Percentiles rank a stretch among this genome's conserved stretches.
phyloP scores from a whole-genome alignment of 2,888 invertebrate genomes.

The Cremastinae sp. region DNA sequence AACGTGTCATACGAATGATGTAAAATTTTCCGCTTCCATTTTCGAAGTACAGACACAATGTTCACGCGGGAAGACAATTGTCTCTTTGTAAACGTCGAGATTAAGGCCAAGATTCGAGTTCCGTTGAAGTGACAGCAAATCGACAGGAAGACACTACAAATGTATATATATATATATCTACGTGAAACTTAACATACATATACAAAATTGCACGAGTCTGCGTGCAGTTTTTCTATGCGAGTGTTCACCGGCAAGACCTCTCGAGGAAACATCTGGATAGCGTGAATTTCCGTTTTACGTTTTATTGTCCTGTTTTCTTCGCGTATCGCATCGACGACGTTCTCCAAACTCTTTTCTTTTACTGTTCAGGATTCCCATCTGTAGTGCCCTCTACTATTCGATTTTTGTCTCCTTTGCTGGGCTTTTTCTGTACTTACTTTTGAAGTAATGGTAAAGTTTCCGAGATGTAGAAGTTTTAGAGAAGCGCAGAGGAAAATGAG shows the following conservation, averaged over 20 bases:
- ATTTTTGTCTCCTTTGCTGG: conserved; percentile 12
- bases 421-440: conserved; percentile 2
- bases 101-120: conserved; percentile 47
- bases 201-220: background rate
- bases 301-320: conserved; percentile 37
- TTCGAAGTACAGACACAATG: background rate
- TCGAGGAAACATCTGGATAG: conserved; percentile 38
- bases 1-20: conserved; percentile 1
- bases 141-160: background rate
- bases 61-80: conserved; percentile 20
- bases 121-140: conserved; percentile 34
- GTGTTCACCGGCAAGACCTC: background rate
- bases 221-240: background rate
- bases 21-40: background rate
- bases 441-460: background rate
- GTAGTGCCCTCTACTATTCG: background rate
- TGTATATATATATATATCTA: background rate
- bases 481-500: background rate
- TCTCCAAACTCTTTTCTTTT: conserved; percentile 27
- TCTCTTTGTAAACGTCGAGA: conserved; percentile 46
- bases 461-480: background rate
- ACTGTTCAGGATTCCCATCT: background rate
- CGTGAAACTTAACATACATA: background rate
- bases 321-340: conserved; percentile 5
- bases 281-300: conserved; percentile 42